Conservation (phyloP, 2,888 invertebrate genomes). For the Tenthredo distinguenda region DNA sequence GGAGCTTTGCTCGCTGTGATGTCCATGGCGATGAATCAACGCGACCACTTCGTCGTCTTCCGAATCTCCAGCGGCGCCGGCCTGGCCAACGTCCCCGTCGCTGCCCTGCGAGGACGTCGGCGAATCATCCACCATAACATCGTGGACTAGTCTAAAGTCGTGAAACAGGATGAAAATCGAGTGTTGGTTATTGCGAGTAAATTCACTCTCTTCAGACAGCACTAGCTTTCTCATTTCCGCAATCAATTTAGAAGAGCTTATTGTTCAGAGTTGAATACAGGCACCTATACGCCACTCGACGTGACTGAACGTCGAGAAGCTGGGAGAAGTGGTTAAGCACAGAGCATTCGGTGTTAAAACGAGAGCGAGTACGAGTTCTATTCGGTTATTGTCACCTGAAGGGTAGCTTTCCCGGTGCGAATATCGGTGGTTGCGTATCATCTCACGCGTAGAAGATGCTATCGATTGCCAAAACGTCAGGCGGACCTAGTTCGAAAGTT, state of each 20-base stretch:
- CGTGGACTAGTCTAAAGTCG: slow-evolving; percentile 87
- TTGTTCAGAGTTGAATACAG: background rate
- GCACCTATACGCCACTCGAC: background rate
- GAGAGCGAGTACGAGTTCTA: background rate
- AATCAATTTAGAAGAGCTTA: background rate
- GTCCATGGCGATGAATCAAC: slow-evolving; percentile 42
- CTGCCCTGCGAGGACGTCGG: slow-evolving; percentile 88
- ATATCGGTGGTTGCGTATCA: background rate
- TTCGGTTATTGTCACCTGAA: background rate
- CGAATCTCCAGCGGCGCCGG: slow-evolving; percentile 71
- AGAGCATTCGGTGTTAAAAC: background rate
- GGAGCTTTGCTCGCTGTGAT: slow-evolving; percentile 61
- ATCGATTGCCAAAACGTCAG: slow-evolving; percentile 33
- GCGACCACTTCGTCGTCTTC: slow-evolving; percentile 72
- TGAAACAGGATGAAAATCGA: background rate
- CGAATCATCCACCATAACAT: slow-evolving; percentile 90
- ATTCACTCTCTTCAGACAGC: background rate
- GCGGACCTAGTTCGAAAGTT: background rate
- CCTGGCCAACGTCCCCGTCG: slow-evolving; percentile 82
- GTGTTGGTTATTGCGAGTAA: background rate
- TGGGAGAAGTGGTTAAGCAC: slow-evolving; percentile 1
- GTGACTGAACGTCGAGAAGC: background rate
- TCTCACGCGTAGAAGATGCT: slow-evolving; percentile 10
- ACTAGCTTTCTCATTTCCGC: background rate
- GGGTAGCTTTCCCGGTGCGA: background rate